Evolutionary conservation across 2,888 invertebrate species (phyloP).

Genomic region (Rugalucina vietnamica): DNA sequence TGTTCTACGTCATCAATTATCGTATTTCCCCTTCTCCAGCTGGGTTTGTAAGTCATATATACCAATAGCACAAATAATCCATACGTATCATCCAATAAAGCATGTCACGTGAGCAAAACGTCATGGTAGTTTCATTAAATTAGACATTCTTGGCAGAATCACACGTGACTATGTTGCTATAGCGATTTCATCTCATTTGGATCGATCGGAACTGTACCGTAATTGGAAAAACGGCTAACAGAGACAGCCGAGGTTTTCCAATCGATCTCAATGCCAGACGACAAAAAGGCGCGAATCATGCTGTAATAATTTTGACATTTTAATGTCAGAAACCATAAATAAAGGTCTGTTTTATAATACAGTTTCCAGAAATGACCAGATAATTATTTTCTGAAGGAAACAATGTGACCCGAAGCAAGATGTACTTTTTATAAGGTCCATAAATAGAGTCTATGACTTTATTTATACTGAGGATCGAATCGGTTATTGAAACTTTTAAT

Average conservation of each 20-base stretch:
- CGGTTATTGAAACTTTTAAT: no score
- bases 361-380: slow-evolving; percentile 3
- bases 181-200: slow-evolving; percentile 59
- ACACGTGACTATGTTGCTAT: slow-evolving; percentile 60
- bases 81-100: slow-evolving; percentile 57
- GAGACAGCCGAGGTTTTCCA: slow-evolving; percentile 54
- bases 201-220: slow-evolving; percentile 55
- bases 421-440: no score
- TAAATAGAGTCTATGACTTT: no score
- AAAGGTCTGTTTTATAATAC: slow-evolving; percentile 12
- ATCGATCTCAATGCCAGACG: slow-evolving; percentile 45
- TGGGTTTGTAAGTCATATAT: slow-evolving; percentile 10
- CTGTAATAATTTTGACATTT: slow-evolving; percentile 12
- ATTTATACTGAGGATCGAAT: no score
- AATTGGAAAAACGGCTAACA: slow-evolving; percentile 20
- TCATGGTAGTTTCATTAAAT: slow-evolving; percentile 67
- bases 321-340: slow-evolving; percentile 22
- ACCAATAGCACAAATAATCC: slow-evolving; percentile 50
- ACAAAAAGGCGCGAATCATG: slow-evolving; percentile 40
- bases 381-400: no score
- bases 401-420: no score
- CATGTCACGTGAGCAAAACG: slow-evolving; percentile 56
- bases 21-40: slow-evolving; percentile 24
- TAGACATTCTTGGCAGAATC: slow-evolving; percentile 59
- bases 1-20: slow-evolving; percentile 50